Conservation (phyloP, 2,113 vertebrate species). For the Syrrhaptes paradoxus region DNA sequence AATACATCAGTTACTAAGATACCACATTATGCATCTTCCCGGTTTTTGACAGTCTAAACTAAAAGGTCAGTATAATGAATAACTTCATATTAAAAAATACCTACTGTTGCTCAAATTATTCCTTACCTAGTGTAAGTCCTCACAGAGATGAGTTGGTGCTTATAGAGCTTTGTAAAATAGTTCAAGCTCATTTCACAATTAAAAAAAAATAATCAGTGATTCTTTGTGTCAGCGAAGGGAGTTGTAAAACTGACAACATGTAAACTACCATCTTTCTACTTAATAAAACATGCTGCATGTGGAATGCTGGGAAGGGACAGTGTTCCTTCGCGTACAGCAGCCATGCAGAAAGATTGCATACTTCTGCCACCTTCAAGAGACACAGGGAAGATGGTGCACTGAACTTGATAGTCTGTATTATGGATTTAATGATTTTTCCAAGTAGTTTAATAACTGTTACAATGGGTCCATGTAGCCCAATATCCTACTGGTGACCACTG, state of each 20-base stretch:
- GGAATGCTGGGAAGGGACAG: background rate
- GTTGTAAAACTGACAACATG: slow-evolving; percentile 4
- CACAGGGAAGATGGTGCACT: background rate
- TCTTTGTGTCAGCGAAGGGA: background rate
- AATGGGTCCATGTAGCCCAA: too few species aligned
- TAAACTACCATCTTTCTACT: slow-evolving; percentile 3
- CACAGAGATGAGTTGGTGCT: background rate
- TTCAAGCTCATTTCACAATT: slow-evolving; percentile 21
- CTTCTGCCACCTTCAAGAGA: background rate
- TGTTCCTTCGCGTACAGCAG: background rate
- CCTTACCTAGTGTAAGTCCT: background rate
- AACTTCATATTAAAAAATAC: background rate
- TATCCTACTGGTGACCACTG: background rate
- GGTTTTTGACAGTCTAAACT: background rate
- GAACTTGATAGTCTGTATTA: background rate
- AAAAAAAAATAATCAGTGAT: slow-evolving; percentile 13
- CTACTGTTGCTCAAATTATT: background rate
- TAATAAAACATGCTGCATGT: background rate
- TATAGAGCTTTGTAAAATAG: slow-evolving; percentile 39
- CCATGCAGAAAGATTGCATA: background rate
- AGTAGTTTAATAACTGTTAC: background rate
- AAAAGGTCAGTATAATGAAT: slow-evolving; percentile 1
- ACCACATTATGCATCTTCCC: background rate
- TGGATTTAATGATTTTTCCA: background rate
- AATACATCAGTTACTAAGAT: background rate